Evolutionary conservation across 2,113 vertebrate species (phyloP).

Genomic region (Labeo catla): DNA sequence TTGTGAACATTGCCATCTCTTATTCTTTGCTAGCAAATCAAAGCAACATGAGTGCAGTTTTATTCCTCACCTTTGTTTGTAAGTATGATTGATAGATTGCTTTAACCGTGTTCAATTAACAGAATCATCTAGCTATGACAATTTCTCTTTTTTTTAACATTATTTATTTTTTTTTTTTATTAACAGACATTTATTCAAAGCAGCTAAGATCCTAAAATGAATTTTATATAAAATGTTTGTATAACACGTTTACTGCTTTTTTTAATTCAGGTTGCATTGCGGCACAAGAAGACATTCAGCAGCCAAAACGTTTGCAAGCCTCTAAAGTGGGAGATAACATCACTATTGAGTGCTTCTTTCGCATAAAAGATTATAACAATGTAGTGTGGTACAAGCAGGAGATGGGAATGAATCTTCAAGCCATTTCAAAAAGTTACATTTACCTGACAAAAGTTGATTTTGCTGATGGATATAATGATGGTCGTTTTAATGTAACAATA

Average conservation of each 20-base stretch:
- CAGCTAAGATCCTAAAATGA: background rate
- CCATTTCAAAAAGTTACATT: slow-evolving; percentile 20
- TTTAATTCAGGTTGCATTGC: slow-evolving; percentile 7
- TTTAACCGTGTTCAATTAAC: background rate
- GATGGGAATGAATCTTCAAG: slow-evolving; percentile 2
- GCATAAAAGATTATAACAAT: slow-evolving; percentile 16
- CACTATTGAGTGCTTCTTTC: slow-evolving; percentile 29
- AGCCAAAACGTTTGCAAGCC: slow-evolving; percentile 9
- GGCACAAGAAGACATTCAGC: background rate
- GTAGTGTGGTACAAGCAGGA: slow-evolving; percentile 40
- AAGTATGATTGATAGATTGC: background rate
- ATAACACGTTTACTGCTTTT: background rate
- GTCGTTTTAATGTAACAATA: background rate
- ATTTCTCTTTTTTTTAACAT: no score
- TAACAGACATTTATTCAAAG: background rate
- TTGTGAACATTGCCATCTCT: background rate
- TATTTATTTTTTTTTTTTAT: background rate
- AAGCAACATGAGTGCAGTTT: slow-evolving; percentile 7
- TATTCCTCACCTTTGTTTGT: slow-evolving; percentile 21
- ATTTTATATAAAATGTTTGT: background rate
- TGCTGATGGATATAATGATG: slow-evolving; percentile 27
- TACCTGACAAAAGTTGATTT: background rate
- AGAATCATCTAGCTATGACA: background rate
- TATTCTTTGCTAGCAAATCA: slow-evolving; percentile 6
- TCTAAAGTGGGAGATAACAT: background rate